phyloP scores from a whole-genome alignment of 1,140 invertebrate genomes.

The Cotesia vestalis region DNA sequence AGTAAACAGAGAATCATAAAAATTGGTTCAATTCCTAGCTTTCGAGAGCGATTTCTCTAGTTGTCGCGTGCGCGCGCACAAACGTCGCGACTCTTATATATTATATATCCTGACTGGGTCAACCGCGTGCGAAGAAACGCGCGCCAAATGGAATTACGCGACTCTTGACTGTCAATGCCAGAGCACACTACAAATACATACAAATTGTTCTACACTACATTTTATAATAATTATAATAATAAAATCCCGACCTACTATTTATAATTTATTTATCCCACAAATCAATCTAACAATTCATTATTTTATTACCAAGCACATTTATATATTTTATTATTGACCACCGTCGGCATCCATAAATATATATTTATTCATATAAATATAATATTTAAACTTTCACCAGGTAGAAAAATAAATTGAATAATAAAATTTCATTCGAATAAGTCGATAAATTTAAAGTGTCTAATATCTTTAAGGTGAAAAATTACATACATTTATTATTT shows the following conservation, averaged over 20 bases:
- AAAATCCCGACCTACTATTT: conserved; percentile 20
- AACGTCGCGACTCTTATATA: not conserved
- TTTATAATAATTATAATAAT: not conserved
- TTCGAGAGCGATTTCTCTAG: conserved; percentile 38
- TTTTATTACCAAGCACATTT: conserved; percentile 18
- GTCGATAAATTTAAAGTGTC: too few species aligned
- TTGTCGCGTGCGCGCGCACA: conserved; percentile 21
- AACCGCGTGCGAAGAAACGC: conserved; percentile 39
- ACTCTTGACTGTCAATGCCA: conserved; percentile 34
- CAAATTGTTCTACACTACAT: not conserved
- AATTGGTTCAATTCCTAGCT: conserved; percentile 35
- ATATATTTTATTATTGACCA: not conserved
- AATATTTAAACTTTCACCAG: conserved; percentile 13
- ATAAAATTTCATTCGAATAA: not conserved
- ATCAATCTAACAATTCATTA: conserved; percentile 13
- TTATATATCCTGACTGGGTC: conserved; percentile 47
- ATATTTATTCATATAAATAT: not conserved
- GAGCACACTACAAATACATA: not conserved
- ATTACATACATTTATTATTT: not conserved
- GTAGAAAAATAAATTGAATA: not conserved
- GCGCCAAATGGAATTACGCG: conserved; percentile 36
- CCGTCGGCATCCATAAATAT: not conserved
- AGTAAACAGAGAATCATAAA: conserved; percentile 5
- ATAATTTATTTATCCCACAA: conserved; percentile 9
- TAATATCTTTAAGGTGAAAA: not conserved